Evolutionary conservation across 2,888 invertebrate species (phyloP).

Genomic region (Oligia strigilis): DNA sequence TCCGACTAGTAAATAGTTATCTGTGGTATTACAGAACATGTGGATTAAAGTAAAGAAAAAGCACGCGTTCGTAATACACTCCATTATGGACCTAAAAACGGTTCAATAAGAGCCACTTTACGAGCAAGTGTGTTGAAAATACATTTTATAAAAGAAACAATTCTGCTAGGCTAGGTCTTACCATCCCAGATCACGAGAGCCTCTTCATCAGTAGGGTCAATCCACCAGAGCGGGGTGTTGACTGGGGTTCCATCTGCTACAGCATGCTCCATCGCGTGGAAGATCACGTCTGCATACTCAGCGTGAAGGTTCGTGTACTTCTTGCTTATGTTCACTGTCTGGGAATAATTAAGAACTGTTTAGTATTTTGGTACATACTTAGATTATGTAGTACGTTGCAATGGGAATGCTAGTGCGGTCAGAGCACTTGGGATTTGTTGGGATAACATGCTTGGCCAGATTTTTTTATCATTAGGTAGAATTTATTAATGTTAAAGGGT

Average conservation of each 20-base stretch:
- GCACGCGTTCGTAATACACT: too few relatives aligned
- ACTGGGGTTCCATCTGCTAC: conserved; percentile 92
- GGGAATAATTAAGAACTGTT: conserved; percentile 25
- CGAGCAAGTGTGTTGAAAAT: too few relatives aligned
- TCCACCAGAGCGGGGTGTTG: conserved; percentile 96
- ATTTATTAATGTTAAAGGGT: not conserved
- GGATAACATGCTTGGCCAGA: not conserved
- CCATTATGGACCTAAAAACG: too few relatives aligned
- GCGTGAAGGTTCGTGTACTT: conserved; percentile 92
- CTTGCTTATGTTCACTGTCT: conserved; percentile 92
- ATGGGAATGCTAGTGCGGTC: not conserved
- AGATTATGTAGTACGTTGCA: not conserved
- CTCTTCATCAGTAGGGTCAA: conserved; percentile 92
- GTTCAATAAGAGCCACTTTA: too few relatives aligned
- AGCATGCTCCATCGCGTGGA: conserved; percentile 91
- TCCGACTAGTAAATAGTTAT: too few relatives aligned
- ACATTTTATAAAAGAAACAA: not conserved
- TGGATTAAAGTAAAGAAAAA: too few relatives aligned
- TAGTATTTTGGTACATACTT: not conserved
- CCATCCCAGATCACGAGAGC: conserved; percentile 91
- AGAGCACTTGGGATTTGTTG: not conserved
- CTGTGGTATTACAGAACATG: too few relatives aligned
- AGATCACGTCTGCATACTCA: conserved; percentile 91
- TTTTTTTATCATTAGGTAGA: not conserved
- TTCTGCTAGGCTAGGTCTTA: conserved; percentile 65